phyloP scores from a whole-genome alignment of 2,888 invertebrate genomes.

The Eucriotettix oculatus region DNA sequence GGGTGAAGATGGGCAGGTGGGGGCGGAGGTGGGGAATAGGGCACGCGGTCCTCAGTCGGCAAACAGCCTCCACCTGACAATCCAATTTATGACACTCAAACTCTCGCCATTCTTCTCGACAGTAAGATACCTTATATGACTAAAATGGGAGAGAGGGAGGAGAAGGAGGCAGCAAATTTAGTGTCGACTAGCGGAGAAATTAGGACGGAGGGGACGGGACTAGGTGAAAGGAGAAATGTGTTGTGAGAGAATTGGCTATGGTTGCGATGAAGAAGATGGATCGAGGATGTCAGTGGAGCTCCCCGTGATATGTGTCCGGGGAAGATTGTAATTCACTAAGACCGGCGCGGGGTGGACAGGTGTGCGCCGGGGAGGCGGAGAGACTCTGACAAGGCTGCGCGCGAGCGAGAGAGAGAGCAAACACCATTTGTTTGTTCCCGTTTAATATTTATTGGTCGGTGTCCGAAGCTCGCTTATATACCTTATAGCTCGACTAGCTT shows the following conservation, averaged over 20 bases:
- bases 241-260: neutral
- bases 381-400: slow-evolving; percentile 2
- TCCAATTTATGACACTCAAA: too few species aligned
- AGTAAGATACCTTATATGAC: too few species aligned
- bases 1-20: too few species aligned
- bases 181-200: too few species aligned
- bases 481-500: neutral
- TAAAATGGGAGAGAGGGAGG: too few species aligned
- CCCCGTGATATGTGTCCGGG: slow-evolving; percentile 3
- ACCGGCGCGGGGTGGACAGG: slow-evolving; percentile 4
- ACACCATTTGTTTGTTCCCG: slow-evolving; percentile 14
- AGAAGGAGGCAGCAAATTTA: too few species aligned
- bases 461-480: slow-evolving; percentile 10
- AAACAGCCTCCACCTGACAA: too few species aligned
- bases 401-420: slow-evolving; percentile 9
- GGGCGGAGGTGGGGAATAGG: too few species aligned
- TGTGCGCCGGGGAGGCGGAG: slow-evolving; percentile 1
- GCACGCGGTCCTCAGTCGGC: too few species aligned
- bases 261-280: slow-evolving; percentile 10
- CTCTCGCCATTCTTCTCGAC: too few species aligned
- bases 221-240: neutral
- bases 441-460: slow-evolving; percentile 14
- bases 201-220: neutral
- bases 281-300: slow-evolving; percentile 5
- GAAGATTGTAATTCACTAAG: slow-evolving; percentile 6